phyloP scores from a whole-genome alignment of 53 echinoderm and acorn worm species.

The Holothuria leucospilota region DNA sequence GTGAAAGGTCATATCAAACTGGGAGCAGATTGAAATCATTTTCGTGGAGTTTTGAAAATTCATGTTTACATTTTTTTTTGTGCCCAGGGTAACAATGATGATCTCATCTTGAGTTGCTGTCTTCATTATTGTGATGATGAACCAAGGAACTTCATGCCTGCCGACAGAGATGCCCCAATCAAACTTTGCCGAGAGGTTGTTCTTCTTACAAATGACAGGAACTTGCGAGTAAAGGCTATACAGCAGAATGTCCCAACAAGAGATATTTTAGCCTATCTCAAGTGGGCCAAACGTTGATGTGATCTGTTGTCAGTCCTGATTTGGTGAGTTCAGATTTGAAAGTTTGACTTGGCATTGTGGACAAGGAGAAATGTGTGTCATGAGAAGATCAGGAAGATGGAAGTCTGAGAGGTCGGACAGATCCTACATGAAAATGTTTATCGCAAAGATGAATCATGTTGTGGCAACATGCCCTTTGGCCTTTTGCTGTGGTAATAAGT shows the following conservation, averaged over 20 bases:
- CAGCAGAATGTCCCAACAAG: conserved; percentile 95
- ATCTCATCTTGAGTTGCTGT: conserved; percentile 88
- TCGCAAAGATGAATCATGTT: too few relatives aligned
- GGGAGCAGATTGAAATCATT: too few relatives aligned
- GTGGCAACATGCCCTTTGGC: too few relatives aligned
- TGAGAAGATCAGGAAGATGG: too few relatives aligned
- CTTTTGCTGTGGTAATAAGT: too few relatives aligned
- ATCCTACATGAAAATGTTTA: too few relatives aligned
- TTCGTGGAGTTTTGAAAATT: too few relatives aligned
- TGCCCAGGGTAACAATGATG: conserved; percentile 91
- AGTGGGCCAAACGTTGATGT: conserved; percentile 88
- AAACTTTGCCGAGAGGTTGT: conserved; percentile 86
- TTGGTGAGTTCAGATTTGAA: too few relatives aligned
- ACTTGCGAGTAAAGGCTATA: conserved; percentile 91
- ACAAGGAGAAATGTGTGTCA: too few relatives aligned
- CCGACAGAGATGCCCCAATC: conserved; percentile 84
- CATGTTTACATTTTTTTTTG: background rate
- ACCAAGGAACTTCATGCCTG: conserved; percentile 89
- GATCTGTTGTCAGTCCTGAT: background rate
- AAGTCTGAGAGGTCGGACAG: too few relatives aligned
- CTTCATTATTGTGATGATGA: conserved; percentile 88
- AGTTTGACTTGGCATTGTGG: too few relatives aligned
- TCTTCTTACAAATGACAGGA: conserved; percentile 94
- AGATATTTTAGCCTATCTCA: conserved; percentile 74
- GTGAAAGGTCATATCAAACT: too few relatives aligned